Percentiles rank a stretch among this genome's conserved stretches.
phyloP scores from a whole-genome alignment of 2,888 invertebrate genomes.

The Schrankia costaestrigalis region DNA sequence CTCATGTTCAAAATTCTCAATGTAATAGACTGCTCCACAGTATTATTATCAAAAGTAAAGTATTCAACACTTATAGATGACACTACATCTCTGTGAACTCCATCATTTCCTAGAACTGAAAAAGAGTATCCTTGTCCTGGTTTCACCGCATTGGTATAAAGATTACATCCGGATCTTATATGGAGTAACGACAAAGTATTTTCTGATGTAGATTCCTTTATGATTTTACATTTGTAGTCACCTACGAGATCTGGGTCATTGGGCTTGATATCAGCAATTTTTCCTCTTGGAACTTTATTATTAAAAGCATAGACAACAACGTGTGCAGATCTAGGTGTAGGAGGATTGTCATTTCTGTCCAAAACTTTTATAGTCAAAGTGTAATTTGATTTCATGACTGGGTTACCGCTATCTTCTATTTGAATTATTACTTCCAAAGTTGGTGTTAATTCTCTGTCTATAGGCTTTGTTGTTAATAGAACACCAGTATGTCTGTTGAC shows the following conservation, averaged over 20 bases:
- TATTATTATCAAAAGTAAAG: slow-evolving; percentile 88
- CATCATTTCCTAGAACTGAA: slow-evolving; percentile 93
- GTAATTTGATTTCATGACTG: slow-evolving; percentile 90
- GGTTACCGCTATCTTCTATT: slow-evolving; percentile 93
- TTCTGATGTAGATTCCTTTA: slow-evolving; percentile 84
- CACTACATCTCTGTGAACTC: slow-evolving; percentile 91
- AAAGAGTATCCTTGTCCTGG: slow-evolving; percentile 88
- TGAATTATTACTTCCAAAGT: slow-evolving; percentile 88
- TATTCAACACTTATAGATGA: slow-evolving; percentile 93
- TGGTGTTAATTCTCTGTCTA: slow-evolving; percentile 91
- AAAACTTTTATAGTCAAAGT: slow-evolving; percentile 87
- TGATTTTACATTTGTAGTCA: slow-evolving; percentile 91
- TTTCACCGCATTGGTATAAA: slow-evolving; percentile 87
- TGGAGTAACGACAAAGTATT: slow-evolving; percentile 81
- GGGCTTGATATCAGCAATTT: slow-evolving; percentile 95
- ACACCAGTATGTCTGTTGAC: slow-evolving; percentile 90
- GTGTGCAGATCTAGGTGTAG: slow-evolving; percentile 89
- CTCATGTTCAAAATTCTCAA: slow-evolving; percentile 87
- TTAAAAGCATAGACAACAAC: slow-evolving; percentile 89
- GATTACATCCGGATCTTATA: slow-evolving; percentile 89
- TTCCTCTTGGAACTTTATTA: slow-evolving; percentile 87
- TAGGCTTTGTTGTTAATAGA: slow-evolving; percentile 87
- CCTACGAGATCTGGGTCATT: slow-evolving; percentile 95
- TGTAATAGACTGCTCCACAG: slow-evolving; percentile 91
- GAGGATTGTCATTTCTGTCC: slow-evolving; percentile 96